These are phyloP conservation scores for Sialis fuliginosa DNA, from an alignment of 2,888 invertebrate genomes.

Conservation along the genomic window DNA sequence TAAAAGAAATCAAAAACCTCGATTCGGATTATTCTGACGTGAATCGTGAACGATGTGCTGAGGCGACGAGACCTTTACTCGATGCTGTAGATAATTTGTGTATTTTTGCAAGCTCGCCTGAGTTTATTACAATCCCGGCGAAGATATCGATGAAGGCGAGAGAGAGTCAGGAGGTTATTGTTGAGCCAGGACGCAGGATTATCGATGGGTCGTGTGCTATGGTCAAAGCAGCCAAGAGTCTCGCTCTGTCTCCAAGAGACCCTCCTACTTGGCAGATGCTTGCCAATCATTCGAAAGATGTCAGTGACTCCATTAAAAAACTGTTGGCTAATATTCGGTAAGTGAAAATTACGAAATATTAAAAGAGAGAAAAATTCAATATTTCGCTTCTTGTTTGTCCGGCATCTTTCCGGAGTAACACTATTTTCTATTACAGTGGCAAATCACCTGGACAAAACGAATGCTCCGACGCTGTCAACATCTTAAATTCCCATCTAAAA, in stretches of 20 bases:
- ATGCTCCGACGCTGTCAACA: conserved; percentile 69
- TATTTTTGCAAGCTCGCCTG: conserved; percentile 83
- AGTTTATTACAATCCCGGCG: conserved; percentile 85
- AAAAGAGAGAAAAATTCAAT: too few relatives aligned
- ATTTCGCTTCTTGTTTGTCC: too few relatives aligned
- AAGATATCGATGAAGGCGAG: conserved; percentile 74
- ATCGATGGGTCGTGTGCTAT: conserved; percentile 79
- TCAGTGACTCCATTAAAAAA: conserved; percentile 91
- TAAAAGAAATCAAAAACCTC: conserved; percentile 82
- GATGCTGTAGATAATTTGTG: conserved; percentile 86
- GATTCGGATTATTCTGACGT: conserved; percentile 70
- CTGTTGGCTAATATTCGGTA: conserved; percentile 80
- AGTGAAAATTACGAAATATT: too few relatives aligned
- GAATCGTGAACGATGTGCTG: conserved; percentile 52
- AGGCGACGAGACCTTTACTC: conserved; percentile 68
- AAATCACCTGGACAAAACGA: conserved; percentile 94
- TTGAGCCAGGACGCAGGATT: conserved; percentile 57
- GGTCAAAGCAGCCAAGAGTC: conserved; percentile 75
- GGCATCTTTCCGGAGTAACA: too few relatives aligned
- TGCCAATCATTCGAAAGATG: conserved; percentile 84
- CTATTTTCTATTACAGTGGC: conserved; percentile 36
- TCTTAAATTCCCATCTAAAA: conserved; percentile 54
- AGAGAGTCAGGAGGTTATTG: conserved; percentile 71
- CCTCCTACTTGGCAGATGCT: conserved; percentile 88
- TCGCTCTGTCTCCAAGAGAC: conserved; percentile 80